These are phyloP conservation scores for Bombyx mori DNA, from an alignment of 1,140 invertebrate species.

Conservation along the genomic window ASM3026992v2 NC_085114.1:7610001-7610500, in stretches of 20 bases:
- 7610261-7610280: slow-evolving; percentile 70
- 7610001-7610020: slow-evolving; percentile 81
- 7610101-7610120: slow-evolving; percentile 94
- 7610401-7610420: slow-evolving; percentile 78
- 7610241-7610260: slow-evolving; percentile 78
- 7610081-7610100: slow-evolving; percentile 84
- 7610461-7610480: slow-evolving; percentile 90
- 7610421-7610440: slow-evolving; percentile 72
- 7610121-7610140: slow-evolving; percentile 77
- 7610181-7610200: slow-evolving; percentile 96
- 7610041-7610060: slow-evolving; percentile 93
- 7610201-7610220: slow-evolving; percentile 96
- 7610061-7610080: slow-evolving; percentile 86
- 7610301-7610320: slow-evolving; percentile 69
- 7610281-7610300: slow-evolving; percentile 35
- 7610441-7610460: slow-evolving; percentile 82
- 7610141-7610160: slow-evolving; percentile 88
- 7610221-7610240: slow-evolving; percentile 83
- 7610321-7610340: slow-evolving; percentile 97
- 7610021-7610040: slow-evolving; percentile 72
- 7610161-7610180: slow-evolving; percentile 90
- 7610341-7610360: slow-evolving; percentile 86
- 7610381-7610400: slow-evolving; percentile 99
- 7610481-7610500: slow-evolving; percentile 89
- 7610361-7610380: slow-evolving; percentile 90